Evolutionary conservation across 2,888 invertebrate species (phyloP), one percentile per base, ranked within the genome.

Genomic region (Synergus itoensis): DNA sequence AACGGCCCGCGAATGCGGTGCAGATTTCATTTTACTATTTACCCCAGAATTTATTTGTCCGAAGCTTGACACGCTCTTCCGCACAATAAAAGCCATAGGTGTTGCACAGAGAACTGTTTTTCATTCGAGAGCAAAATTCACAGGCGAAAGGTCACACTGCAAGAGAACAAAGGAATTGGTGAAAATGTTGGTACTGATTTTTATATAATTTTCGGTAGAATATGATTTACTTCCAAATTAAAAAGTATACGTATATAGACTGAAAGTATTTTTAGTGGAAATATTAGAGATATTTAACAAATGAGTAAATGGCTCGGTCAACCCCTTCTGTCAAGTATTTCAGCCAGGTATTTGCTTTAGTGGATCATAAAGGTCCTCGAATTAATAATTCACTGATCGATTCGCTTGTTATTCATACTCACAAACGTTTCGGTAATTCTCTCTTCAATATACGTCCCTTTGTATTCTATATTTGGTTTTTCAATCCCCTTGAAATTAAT

Each of bases 21-120:
- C 85, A 86, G 88, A 89, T 89, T 89, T 89, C 87, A 88, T 89
- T 89, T 89, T 84, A 87, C 88, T 86, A 87, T 89, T 89, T 88
- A 87, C 83, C 85, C 81, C 80, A 83, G 85, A 88, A 88, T 89
- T 88, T 88, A 88, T 87, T 88, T 85, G 86, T 65, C 79, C 41
- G 12, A 18, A 28, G 43, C 67, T 65, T 45, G 48, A 28, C 45
- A 43, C 41, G 64, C 18, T 62, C 60, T 62, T 76, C 41, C 76
- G n/a, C 76, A 76, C 76, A 76, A 28, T 69, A 45, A 48, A 69
- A 45, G 45, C 43, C 41, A 69, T 64, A 36, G 64, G 36, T 64
- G 64, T 40, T 64, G 40, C 64, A 36, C 9, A 16, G n/a, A 40
- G 40, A 16, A 64, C n/a, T 64, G 36, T 64, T 64, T 64, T 64